Conservation (phyloP, 2,888 invertebrate species). For the Sylvicola fuscatus region DNA sequence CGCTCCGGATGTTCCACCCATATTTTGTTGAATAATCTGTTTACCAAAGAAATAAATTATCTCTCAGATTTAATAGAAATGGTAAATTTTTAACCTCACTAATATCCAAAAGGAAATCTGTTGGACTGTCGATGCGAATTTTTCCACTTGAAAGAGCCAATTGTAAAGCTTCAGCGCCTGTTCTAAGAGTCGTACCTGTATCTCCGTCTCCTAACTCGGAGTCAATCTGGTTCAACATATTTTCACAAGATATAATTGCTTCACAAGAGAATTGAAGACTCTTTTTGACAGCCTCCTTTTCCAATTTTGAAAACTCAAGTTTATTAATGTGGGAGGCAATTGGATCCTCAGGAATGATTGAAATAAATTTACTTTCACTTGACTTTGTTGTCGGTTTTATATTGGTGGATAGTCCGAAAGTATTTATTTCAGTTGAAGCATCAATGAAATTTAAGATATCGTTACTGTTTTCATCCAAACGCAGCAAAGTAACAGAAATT, state of each 20-base stretch:
- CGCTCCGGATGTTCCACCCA: slow-evolving; percentile 66
- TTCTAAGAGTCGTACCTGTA: slow-evolving; percentile 21
- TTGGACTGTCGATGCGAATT: slow-evolving; percentile 21
- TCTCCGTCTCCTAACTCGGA: slow-evolving; percentile 53
- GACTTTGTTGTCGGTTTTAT: no score
- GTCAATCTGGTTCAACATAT: slow-evolving; percentile 44
- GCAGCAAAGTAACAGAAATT: slow-evolving; percentile 49
- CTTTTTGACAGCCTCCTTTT: no score
- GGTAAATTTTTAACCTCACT: slow-evolving; percentile 26
- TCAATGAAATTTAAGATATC: neutral
- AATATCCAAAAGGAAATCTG: slow-evolving; percentile 27
- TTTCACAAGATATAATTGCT: slow-evolving; percentile 29
- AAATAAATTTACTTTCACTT: no score
- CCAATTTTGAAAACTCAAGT: no score
- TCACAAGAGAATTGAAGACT: slow-evolving; percentile 13
- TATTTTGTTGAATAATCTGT: slow-evolving; percentile 34
- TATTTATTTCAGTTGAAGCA: neutral
- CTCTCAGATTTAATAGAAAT: no score
- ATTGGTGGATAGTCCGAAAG: neutral
- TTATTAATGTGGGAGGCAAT: no score
- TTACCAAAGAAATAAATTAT: no score
- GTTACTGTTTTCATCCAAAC: slow-evolving; percentile 23
- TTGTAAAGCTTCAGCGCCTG: neutral
- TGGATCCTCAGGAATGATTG: no score
- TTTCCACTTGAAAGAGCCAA: no score